Evolutionary conservation across 2,797 vertebrate species (phyloP), one percentile per base, ranked within the genome.

Genomic region (Anguilla megastoma): DNA sequence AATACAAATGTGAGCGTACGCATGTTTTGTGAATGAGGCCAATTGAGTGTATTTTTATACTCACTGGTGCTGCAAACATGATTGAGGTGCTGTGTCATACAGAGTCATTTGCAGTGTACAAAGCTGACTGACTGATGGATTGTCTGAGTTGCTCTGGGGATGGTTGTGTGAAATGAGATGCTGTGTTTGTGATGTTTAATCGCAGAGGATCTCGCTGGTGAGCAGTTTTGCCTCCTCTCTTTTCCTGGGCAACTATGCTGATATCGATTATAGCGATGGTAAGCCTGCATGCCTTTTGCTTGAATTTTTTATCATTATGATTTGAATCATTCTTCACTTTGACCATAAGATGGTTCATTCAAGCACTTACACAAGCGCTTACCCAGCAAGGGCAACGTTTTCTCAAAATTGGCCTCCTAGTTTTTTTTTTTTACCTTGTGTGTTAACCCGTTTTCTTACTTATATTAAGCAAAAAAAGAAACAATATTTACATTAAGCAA

Each of bases 141-240:
- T 30, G 83, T 58, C 3, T 50, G 21, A 83, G 10, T 69, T 48
- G 41, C 41, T 66, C 21, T 41, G 71, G 52, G 3, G 69, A 48
- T 12, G n/a, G 52, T 80, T n/a, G 52, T 80, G 3, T 87, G 33
- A 58, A 50, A 54, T 88, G 45, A 50, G 79, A 50, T 82, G 45
- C 24, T 82, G 79, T 82, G 56, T 60, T 41, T 88, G 88, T 89
- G 54, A 3, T 87, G 79, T 92, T 92, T 82, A 89, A 71, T 94
- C 92, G 0, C 95, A 99, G 98, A 97, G 97, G 93, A 98, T 99
- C 92, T 98, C 98, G 71, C 91, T 99, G 95, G 97, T 99, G 92
- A 99, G 98, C 91, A 99, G 97, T 88, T 99, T 99, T 85, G 97
- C 97, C 0, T 97, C 98, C 2, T 98, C 98, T 0, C 95, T 99